Percentiles rank a stretch among this genome's conserved stretches.
These are phyloP conservation scores for Phorcus lineatus DNA, from an alignment of 2,888 invertebrate genomes.

Conservation along the genomic window DNA sequence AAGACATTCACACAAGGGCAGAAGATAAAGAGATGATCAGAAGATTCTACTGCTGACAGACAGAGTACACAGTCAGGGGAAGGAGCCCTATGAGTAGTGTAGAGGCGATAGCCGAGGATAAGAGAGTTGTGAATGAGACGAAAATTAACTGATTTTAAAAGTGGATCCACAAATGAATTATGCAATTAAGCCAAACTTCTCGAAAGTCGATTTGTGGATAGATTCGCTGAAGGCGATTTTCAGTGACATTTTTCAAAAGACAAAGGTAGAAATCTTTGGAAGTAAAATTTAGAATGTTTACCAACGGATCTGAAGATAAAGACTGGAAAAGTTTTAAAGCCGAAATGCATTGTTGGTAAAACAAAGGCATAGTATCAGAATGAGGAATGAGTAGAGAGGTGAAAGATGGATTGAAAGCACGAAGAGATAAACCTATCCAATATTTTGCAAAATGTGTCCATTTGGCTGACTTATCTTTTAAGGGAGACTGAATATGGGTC, in stretches of 20 bases:
- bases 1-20: not conserved
- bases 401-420: conserved; percentile 15
- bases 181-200: not conserved
- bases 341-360: conserved; percentile 26
- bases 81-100: not conserved
- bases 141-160: not conserved
- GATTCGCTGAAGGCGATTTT: not conserved
- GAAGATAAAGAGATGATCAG: not conserved
- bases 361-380: conserved; percentile 30
- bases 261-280: not conserved
- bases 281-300: not conserved
- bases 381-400: conserved; percentile 31
- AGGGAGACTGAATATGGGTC: conserved; percentile 29
- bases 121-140: not conserved
- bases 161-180: not conserved
- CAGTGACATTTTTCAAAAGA: not conserved
- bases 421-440: conserved; percentile 32
- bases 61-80: not conserved
- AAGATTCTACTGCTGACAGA: not conserved
- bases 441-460: conserved; percentile 33
- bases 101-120: not conserved
- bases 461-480: conserved; percentile 24
- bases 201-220: not conserved
- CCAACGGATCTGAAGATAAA: not conserved
- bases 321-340: conserved; percentile 3